These are phyloP conservation scores for Pantherophis vulpinus DNA, from an alignment of 2,797 vertebrate genomes.

Conservation along the genomic window DNA sequence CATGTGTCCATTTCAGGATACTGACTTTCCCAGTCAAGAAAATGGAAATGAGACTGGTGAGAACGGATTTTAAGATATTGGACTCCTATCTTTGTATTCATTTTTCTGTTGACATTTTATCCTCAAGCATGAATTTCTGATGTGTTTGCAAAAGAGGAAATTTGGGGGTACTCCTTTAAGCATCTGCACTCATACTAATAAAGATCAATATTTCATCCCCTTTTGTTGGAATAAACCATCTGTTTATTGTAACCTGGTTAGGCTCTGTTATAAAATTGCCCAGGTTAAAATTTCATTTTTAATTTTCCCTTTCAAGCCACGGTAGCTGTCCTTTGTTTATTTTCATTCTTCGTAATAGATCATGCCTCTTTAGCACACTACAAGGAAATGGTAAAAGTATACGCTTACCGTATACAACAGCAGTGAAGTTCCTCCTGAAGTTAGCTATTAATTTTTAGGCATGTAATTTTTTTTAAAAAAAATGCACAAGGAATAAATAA, in stretches of 20 bases:
- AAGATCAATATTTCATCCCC: not conserved
- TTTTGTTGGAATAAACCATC: slow-evolving; percentile 22
- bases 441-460: not conserved
- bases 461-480: not conserved
- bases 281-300: not conserved
- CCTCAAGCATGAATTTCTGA: not conserved
- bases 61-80: slow-evolving; percentile 35
- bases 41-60: slow-evolving; percentile 27
- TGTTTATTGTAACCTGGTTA: slow-evolving; percentile 38
- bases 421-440: slow-evolving; percentile 13
- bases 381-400: slow-evolving; percentile 16
- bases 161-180: not conserved
- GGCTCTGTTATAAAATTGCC: slow-evolving; percentile 35
- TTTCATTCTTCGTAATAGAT: slow-evolving; percentile 33
- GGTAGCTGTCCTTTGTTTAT: slow-evolving; percentile 15
- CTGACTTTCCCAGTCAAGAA: slow-evolving; percentile 19
- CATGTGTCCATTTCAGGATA: slow-evolving; percentile 41
- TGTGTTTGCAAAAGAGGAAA: slow-evolving; percentile 6
- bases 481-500: not conserved
- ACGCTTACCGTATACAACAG: slow-evolving; percentile 23
- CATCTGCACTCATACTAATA: not conserved
- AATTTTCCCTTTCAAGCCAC: slow-evolving; percentile 28
- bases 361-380: slow-evolving; percentile 50
- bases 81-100: not conserved
- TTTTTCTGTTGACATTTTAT: slow-evolving; percentile 20